Conservation (phyloP, 2,797 vertebrate species). For the Acanthornis magna region DNA sequence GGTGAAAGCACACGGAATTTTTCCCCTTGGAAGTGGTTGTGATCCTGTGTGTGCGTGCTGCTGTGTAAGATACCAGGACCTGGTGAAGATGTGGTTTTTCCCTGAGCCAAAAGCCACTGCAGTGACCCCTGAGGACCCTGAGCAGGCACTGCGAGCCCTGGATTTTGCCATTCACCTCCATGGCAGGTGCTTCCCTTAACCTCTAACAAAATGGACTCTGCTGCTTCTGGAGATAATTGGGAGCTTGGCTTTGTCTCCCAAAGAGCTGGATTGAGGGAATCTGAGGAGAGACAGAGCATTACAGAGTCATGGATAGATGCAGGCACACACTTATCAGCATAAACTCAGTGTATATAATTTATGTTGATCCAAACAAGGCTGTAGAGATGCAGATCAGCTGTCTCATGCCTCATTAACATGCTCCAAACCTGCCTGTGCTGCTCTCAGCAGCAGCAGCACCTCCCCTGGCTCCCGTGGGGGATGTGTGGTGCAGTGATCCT, state of each 20-base stretch:
- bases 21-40: neutral
- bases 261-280: neutral
- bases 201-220: neutral
- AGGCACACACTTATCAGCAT: neutral
- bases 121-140: neutral
- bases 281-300: fast-evolving
- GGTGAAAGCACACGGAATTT: fast-evolving
- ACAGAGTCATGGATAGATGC: neutral
- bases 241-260: neutral
- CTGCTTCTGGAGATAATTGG: neutral
- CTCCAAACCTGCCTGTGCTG: neutral
- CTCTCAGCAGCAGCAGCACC: neutral
- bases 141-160: neutral
- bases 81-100: neutral
- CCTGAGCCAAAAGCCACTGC: neutral
- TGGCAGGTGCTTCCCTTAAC: neutral
- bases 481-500: fast-evolving
- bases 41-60: fast-evolving
- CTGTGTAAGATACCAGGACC: neutral
- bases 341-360: neutral
- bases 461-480: fast-evolving
- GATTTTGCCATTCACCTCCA: fast-evolving
- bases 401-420: neutral
- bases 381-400: constrained; percentile 11
- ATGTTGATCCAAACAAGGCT: neutral